Base-by-base conservation (phyloP, 2,797 vertebrate genomes). In the Acanthornis magna region DNA sequence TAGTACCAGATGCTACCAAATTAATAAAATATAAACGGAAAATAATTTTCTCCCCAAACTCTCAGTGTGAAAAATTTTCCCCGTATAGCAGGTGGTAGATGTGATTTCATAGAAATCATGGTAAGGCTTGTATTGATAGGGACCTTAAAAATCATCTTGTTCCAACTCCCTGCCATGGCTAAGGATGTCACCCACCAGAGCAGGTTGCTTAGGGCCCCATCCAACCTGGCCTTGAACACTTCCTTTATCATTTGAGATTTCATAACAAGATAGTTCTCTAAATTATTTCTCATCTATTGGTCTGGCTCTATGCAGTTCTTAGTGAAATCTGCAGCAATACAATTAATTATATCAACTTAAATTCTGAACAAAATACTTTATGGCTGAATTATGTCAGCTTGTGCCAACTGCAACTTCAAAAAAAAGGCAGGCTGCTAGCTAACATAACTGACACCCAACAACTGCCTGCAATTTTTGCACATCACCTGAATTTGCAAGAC, bases 401-500 rank as follows among this genome's bases (percentile, higher is more conserved):
- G 38, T 50, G 57, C 20, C 53, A 91, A 14, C 20, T 57, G 19
- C 32, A 74, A 16, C 15, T 85, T 72, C 54, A 38, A 30, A 61
- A 67, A 40, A 67, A 42, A 38, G 23, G 34, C 14, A 61, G 34
- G 58, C 60, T 91, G 34, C 9, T 81, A 75, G 57, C 43, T 95
- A 40, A 71, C 65, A 32, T 82, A 43, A 91, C 53, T 60, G 71
- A 60, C 55, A 55, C 78, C 55, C 58, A 89, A 85, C 51, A 91
- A 90, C 42, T 72, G 42, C 70, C 85, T 92, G 55, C 65, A 89
- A 76, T 95, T 91, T 95, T 97, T 96, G 60, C 84, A 16, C 4
- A 13, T 96, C 91, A 74, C 84, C 91, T 89, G 78, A 92, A 95
- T 95, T 95, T 96, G 81, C 65, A 96, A 96, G 65, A 85, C 57